Base-by-base conservation (phyloP, 2,888 invertebrate genomes). In the Celastrina argiolus region DNA sequence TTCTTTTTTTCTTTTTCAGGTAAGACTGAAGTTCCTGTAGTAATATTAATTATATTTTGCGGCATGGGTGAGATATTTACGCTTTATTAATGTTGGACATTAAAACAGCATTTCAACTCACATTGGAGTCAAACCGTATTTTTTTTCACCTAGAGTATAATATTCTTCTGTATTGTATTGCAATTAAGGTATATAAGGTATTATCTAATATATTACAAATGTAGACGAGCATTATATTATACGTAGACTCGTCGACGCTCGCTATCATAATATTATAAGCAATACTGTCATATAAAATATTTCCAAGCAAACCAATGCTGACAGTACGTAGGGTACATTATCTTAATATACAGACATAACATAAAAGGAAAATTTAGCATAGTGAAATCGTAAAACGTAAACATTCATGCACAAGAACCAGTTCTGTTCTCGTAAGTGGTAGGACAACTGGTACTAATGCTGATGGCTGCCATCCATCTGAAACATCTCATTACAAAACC, bases 381-480 rank as follows among this genome's bases (percentile, higher is more conserved):
- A 61, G 61, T 36, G 59, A 61, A 61, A 61, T 61, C 61, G 61
- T 61, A 22, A 59, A n/a, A 61, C 18, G 39, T 39, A 61, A 61
- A 61, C 61, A 61, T 61, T 58, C 2, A 58, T 31, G 58, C 31
- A 58, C 31, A 3, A 31, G 34, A 61, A 61, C 39, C 18, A 36
- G 59, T 59, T 59, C 18, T 31, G 8, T 16, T 36, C n/a, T 59
- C 18, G 34, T 59, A 36, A 59, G 58, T 31, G 58, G 58, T 58
- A 58, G 61, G 61, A 61, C 61, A 61, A 59, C 59, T 59, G 18
- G 45, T 10, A 45, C 45, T 45, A 79, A 79, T 74, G 76, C 74
- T 78, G 76, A 76, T 74, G 79, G 79, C 77, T 72, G 79, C 73
- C 81, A 79, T 83, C 80, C 75, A 79, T 84, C 81, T 81, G 74